These are phyloP conservation scores for Archaeoteleia sp. DNA, from an alignment of 2,888 invertebrate genomes.

Conservation along the genomic window DNA sequence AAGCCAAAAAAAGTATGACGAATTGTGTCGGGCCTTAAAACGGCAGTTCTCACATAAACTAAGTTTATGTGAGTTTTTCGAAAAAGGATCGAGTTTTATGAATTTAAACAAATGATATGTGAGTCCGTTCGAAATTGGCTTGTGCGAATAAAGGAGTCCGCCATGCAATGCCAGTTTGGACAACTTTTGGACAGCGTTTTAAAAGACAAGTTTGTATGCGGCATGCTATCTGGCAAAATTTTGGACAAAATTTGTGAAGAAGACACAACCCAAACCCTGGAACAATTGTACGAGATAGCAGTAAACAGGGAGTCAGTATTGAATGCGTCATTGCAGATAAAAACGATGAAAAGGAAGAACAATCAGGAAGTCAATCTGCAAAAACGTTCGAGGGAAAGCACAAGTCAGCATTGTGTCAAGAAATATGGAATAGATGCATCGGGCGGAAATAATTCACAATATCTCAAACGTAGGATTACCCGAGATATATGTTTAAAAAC, in stretches of 20 bases:
- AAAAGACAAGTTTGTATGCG: constrained; percentile 56
- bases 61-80: constrained; percentile 31
- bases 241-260: constrained; percentile 49
- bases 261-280: constrained; percentile 14
- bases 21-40: constrained; percentile 40
- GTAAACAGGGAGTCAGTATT: too few relatives aligned
- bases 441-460: too few relatives aligned
- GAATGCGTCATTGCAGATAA: too few relatives aligned
- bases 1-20: constrained; percentile 27
- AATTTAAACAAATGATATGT: constrained; percentile 55
- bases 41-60: constrained; percentile 22
- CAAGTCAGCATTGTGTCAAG: too few relatives aligned
- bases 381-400: too few relatives aligned
- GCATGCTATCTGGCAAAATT: constrained; percentile 21
- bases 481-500: too few relatives aligned
- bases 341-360: too few relatives aligned
- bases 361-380: too few relatives aligned
- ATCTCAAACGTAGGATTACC: too few relatives aligned
- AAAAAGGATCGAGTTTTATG: constrained; percentile 43
- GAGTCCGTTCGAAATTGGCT: constrained; percentile 48
- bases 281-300: too few relatives aligned
- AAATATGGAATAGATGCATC: too few relatives aligned
- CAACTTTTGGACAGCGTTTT: constrained; percentile 44
- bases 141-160: constrained; percentile 61
- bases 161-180: constrained; percentile 44